Conservation (phyloP, 1,140 invertebrate species). For the Ceratosolen solmsi region DNA sequence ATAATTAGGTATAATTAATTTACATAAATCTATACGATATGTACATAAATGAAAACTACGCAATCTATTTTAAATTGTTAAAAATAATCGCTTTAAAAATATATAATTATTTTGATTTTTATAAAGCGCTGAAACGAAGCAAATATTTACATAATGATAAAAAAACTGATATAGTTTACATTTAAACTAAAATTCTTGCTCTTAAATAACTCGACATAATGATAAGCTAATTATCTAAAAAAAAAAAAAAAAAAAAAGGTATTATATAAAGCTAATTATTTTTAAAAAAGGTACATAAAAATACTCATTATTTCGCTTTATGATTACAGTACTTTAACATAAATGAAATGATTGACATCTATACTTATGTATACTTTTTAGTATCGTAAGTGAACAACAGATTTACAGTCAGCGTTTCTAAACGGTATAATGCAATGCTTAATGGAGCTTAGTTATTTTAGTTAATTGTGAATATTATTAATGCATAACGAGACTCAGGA, state of each 20-base stretch:
- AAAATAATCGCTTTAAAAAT: background rate
- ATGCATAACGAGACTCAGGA: background rate
- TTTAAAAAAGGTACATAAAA: background rate
- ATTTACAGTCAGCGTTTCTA: too few species aligned
- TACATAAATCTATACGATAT: too few species aligned
- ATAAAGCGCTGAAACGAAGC: too few species aligned
- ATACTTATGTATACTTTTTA: background rate
- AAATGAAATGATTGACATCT: background rate
- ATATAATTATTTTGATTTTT: background rate
- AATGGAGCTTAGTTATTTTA: background rate
- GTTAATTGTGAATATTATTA: slow-evolving; percentile 2
- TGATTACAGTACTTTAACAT: background rate
- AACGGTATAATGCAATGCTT: too few species aligned
- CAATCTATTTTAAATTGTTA: background rate
- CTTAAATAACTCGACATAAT: background rate
- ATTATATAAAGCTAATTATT: too few species aligned
- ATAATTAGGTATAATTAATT: too few species aligned
- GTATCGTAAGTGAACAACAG: background rate
- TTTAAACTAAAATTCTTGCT: background rate
- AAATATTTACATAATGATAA: too few species aligned
- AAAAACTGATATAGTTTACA: too few species aligned
- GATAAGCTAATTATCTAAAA: background rate
- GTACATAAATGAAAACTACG: slow-evolving; percentile 12
- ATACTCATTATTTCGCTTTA: background rate
- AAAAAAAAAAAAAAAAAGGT: too few species aligned